Conservation (phyloP, 2,113 vertebrate genomes). For the Lethenteron camtschaticum region DNA sequence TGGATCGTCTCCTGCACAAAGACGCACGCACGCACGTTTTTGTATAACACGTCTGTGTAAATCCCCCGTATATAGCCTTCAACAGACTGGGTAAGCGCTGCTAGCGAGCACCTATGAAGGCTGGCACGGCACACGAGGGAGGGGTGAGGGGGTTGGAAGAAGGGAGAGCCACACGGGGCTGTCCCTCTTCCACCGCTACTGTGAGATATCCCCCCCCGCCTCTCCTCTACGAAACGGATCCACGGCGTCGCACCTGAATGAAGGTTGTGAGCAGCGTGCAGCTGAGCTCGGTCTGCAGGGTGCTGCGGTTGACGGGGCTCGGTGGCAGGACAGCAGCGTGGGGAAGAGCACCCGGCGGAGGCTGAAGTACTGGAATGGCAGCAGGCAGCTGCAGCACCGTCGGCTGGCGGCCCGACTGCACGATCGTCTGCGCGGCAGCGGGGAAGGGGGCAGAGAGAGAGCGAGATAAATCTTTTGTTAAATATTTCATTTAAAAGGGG, state of each 20-base stretch:
- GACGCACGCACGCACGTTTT: too few relatives aligned
- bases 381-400: slow-evolving; percentile 92
- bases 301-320: slow-evolving; percentile 79
- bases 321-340: slow-evolving; percentile 72
- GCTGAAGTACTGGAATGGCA: slow-evolving; percentile 97
- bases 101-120: too few relatives aligned
- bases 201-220: too few relatives aligned
- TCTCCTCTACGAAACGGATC: background rate
- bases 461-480: background rate
- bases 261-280: slow-evolving; percentile 65
- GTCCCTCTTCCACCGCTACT: too few relatives aligned
- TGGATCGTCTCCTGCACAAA: too few relatives aligned
- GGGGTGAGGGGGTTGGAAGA: too few relatives aligned
- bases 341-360: slow-evolving; percentile 88
- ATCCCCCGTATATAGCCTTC: too few relatives aligned
- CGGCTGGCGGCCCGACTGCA: slow-evolving; percentile 89
- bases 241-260: slow-evolving; percentile 36
- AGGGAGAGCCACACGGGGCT: too few relatives aligned
- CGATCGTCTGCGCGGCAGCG: slow-evolving; percentile 43
- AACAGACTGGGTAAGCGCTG: too few relatives aligned
- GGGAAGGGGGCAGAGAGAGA: background rate
- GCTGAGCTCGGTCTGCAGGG: slow-evolving; percentile 94
- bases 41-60: too few relatives aligned
- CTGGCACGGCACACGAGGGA: too few relatives aligned
- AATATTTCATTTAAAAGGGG: too few relatives aligned